These are phyloP conservation scores for Pelecanoides urinatrix DNA, from an alignment of 2,113 vertebrate species.

Conservation along the genomic window DNA sequence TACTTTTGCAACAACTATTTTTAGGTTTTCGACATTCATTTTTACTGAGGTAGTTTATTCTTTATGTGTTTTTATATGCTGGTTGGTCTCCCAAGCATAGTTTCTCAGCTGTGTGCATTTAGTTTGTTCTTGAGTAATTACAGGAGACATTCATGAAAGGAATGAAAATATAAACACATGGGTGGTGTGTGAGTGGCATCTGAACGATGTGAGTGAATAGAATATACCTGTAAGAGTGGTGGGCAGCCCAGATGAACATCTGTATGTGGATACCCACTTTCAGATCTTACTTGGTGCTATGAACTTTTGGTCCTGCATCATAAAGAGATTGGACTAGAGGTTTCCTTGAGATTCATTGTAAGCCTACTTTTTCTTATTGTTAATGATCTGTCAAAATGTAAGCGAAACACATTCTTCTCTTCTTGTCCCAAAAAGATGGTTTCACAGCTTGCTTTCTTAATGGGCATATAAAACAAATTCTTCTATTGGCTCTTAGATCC, in stretches of 20 bases:
- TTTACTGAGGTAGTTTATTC: neutral
- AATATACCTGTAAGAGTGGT: neutral
- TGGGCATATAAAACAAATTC: neutral
- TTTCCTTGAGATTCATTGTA: neutral
- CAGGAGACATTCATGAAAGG: neutral
- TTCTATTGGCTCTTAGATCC: neutral
- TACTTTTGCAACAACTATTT: conserved; percentile 45
- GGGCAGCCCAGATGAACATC: neutral
- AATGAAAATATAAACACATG: neutral
- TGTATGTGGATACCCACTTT: neutral
- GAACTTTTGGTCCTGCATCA: neutral
- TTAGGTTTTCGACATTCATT: conserved; percentile 1
- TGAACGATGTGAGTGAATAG: neutral
- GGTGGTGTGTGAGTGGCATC: neutral
- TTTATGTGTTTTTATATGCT: conserved; percentile 10
- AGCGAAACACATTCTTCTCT: neutral
- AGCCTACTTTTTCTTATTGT: neutral
- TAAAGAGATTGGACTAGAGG: neutral
- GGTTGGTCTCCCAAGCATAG: neutral
- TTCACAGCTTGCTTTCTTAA: neutral
- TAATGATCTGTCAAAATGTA: neutral
- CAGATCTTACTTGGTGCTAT: neutral
- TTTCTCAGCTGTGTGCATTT: conserved; percentile 5
- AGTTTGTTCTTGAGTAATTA: conserved; percentile 8
- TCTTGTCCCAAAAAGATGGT: neutral